Base-by-base conservation (phyloP, 1,140 invertebrate species). In the Glomeris maerens region DNA sequence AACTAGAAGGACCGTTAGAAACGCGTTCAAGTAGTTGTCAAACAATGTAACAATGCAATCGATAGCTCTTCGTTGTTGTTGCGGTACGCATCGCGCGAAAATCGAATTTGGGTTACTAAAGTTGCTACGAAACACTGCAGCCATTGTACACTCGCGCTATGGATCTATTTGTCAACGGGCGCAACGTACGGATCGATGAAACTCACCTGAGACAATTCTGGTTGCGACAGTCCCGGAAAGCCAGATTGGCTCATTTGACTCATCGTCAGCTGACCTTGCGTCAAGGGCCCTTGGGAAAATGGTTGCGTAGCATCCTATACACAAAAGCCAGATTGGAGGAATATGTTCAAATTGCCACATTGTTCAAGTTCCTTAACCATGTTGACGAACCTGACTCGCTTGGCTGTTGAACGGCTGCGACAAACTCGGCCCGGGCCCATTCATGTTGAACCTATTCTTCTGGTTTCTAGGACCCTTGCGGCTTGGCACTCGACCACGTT, bases 231-330 rank as follows among this genome's bases (percentile, higher is more conserved):
- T 25, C 68, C 67, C 17, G 66, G 64, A 56, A 68, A 69, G 54
- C 64, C 65, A 61, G 69, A 66, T 52, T 67, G 68, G 61, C 68
- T 69, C 26, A 66, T 64, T 57, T 71, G 69, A 48, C 65, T 68
- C 66, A 71, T 71, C 2, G 66, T 65, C 52, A 70, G 47, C 21
- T 58, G 63, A 38, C 64, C 66, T 57, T 73, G 72, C 20, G 70
- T 73, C 27, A 71, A 60, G 13, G 70, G 70, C 41, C 71, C 70
- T 58, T 72, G 71, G n/a, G 69, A 72, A 57, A 69, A 72, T 1
- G 65, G 60, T 56, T 69, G 68, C 7, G 54, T 59, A 3, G 55
- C 49, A 44, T 58, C 57, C 29, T 49, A 45, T 29, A 10, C 40
- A 42, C 40, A 42, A 42, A 21, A 42, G 17, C 5, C 20, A 42